Evolutionary conservation across 2,888 invertebrate species (phyloP), one percentile per base, ranked within the genome.

Genomic region (Agriopis leucophaearia): DNA sequence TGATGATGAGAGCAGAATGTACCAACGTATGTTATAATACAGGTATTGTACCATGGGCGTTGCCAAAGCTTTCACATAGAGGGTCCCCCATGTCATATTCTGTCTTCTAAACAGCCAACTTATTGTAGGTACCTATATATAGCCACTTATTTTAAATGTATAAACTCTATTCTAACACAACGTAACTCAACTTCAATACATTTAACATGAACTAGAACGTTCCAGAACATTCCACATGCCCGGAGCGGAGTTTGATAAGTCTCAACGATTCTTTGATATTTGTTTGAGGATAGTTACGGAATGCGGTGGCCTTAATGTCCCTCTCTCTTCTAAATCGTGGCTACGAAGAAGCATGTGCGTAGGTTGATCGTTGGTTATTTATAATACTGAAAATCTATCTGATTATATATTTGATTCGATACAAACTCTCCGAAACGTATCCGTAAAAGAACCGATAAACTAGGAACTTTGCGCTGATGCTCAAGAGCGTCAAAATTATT

Each of bases 191-290:
- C 27, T 55, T 18, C 36, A 59, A 51, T 55, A 59, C 60, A 52
- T 58, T 58, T 44, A 62, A 57, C 62, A 47, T 66, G 66, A 51
- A 61, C 10, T 27, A 36, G 40, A 55, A 42, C 35, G 10, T 52
- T 45, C 35, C 45, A 57, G 57, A 57, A 45, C 57, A 57, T 58
- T 57, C 59, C 16, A 15, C 40, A 55, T 52, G 44, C 13, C 42
- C 58, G 45, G 48, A 73, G 66, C 68, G 72, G 36, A 68, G 64
- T 74, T 76, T 77, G 73, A 77, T 77, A 68, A 55, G 60, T 55
- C 61, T 59, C 72, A 69, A 76, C 73, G 76, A 73, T 74, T 73
- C 77, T 77, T 76, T 77, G 66, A 76, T 77, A 76, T 77, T 74
- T 76, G 74, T 75, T 74, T 56, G 55, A 67, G 60, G 44, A 64